Evolutionary conservation across 2,888 invertebrate genomes (phyloP).

Genomic region (Poecilus cupreus): DNA sequence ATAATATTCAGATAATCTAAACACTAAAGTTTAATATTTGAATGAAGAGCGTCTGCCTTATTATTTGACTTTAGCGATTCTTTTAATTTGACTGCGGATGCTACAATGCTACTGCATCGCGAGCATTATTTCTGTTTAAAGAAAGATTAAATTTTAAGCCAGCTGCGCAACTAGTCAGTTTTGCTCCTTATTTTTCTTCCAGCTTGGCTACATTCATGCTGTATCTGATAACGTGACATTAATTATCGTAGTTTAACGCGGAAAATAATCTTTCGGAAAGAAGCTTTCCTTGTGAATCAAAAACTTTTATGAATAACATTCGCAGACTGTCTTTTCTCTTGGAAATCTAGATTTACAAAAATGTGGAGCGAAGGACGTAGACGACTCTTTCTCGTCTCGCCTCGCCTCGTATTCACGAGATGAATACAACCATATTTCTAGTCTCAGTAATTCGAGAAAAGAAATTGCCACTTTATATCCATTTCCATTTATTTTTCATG

Average conservation of each 20-base stretch:
- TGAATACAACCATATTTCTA: no score
- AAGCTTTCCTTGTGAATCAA: neutral
- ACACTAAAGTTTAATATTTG: neutral
- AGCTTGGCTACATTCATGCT: neutral
- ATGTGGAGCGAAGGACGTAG: neutral
- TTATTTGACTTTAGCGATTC: neutral
- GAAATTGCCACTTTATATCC: no score
- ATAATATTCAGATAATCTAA: no score
- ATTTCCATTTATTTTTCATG: no score
- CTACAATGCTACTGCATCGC: neutral
- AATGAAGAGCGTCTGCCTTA: neutral
- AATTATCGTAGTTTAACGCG: slow-evolving; percentile 17
- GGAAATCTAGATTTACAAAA: neutral
- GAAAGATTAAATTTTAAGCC: neutral
- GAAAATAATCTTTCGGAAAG: neutral
- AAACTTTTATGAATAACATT: neutral
- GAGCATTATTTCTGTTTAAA: neutral
- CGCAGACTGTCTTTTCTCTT: neutral
- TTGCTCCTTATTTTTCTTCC: neutral
- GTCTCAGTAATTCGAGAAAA: no score
- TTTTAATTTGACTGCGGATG: neutral
- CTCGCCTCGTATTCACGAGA: no score
- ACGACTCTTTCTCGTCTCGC: no score
- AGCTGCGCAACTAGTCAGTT: neutral
- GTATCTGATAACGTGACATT: slow-evolving; percentile 16